These are phyloP conservation scores for Temnothorax nylanderi DNA, from an alignment of 1,140 invertebrate genomes.

Conservation along the genomic window DNA sequence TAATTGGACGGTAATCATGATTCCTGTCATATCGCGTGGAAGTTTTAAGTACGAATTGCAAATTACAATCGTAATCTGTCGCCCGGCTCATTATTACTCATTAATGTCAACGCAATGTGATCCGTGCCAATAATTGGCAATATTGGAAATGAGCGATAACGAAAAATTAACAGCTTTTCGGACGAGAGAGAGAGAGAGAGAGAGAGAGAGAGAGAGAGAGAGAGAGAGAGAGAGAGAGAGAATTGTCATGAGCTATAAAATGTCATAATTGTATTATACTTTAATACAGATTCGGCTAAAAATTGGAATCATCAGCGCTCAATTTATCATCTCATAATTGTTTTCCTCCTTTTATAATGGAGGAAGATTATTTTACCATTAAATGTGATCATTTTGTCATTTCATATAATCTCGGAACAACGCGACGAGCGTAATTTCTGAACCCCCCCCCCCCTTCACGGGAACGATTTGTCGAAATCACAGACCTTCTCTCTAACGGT, in stretches of 20 bases:
- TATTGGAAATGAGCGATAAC: not conserved
- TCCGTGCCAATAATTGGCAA: not conserved
- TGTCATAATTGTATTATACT: not conserved
- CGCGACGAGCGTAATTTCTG: not conserved
- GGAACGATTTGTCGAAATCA: not conserved
- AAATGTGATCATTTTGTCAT: not conserved
- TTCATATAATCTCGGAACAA: slow-evolving; percentile 1
- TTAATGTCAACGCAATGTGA: slow-evolving; percentile 29
- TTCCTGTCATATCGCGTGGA: slow-evolving; percentile 44
- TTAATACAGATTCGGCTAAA: not conserved
- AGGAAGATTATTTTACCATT: not conserved
- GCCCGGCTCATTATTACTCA: slow-evolving; percentile 21
- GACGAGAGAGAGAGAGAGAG: not conserved
- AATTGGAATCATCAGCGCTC: not conserved
- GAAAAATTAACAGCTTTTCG: slow-evolving; percentile 32
- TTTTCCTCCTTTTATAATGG: not conserved
- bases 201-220: not conserved
- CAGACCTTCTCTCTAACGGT: not conserved
- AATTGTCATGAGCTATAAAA: not conserved
- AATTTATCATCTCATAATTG: slow-evolving; percentile 9
- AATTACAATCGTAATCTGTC: slow-evolving; percentile 50
- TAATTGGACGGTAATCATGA: slow-evolving; percentile 41
- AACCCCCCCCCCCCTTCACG: not conserved
- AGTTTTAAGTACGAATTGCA: slow-evolving; percentile 45
- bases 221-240: not conserved